A percentile compares a stretch with the other conserved stretches of the same genome.
Evolutionary conservation across 2,888 invertebrate species (phyloP).

Genomic region (Coleophora flavipennella): DNA sequence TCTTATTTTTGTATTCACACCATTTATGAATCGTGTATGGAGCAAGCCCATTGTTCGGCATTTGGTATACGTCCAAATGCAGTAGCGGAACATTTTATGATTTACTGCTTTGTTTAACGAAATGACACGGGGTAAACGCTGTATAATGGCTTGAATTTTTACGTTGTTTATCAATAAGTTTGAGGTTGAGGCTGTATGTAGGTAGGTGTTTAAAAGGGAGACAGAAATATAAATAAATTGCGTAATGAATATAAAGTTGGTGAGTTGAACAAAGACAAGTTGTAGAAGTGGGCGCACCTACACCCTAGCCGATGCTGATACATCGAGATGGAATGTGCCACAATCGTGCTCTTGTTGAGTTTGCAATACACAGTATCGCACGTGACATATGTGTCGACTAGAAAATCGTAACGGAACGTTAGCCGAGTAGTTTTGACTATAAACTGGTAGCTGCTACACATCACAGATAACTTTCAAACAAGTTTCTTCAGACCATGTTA

Average conservation of each 20-base stretch:
- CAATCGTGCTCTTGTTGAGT: constrained; percentile 31
- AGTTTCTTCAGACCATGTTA: no score
- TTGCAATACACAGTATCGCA: constrained; percentile 27
- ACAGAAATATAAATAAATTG: constrained; percentile 8
- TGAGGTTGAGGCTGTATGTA: not conserved
- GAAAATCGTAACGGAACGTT: constrained; percentile 8
- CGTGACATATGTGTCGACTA: constrained; percentile 20
- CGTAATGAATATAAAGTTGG: not conserved
- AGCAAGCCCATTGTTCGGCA: constrained; percentile 5
- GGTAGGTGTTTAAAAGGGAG: constrained; percentile 3
- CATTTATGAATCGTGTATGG: constrained; percentile 2
- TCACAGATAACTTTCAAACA: no score
- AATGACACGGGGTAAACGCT: no score
- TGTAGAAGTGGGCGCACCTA: constrained; percentile 20
- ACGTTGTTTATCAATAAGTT: constrained; percentile 4
- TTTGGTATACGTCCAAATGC: constrained; percentile 3
- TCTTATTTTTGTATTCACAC: constrained; percentile 12
- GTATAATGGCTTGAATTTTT: not conserved
- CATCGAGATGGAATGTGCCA: constrained; percentile 39
- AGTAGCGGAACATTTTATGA: not conserved
- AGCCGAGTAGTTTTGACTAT: not conserved
- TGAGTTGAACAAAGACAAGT: constrained; percentile 11
- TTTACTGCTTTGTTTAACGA: no score
- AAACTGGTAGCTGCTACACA: no score
- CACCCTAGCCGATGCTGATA: constrained; percentile 25